Evolutionary conservation across 2,888 invertebrate species (phyloP), one percentile per base, ranked within the genome.

Genomic region (Cenopis cana): DNA sequence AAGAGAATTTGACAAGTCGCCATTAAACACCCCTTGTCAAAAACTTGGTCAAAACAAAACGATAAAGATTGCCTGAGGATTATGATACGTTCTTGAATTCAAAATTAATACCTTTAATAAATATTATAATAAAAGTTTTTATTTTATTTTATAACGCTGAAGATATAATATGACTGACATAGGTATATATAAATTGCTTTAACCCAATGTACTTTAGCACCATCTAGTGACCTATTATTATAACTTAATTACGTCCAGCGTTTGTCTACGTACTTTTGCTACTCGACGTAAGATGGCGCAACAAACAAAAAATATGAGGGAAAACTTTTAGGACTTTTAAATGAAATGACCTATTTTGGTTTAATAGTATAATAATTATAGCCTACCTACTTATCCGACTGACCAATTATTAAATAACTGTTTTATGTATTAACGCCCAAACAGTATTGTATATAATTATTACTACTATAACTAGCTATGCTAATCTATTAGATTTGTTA

Each of bases 231-330:
- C n/a, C 1, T 24, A n/a, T 11, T 20, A 14, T 36, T 0, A 4
- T 20, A 36, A n/a, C 18, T 3, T 4, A 18, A 5, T 24, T 33
- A 9, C 5, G 49, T 11, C 18, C 18, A 1, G 12, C 18, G 14
- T 20, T 46, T 36, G 41, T 11, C 8, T 41, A 20, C 9, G 8
- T 11, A 61, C 62, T 77, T 70, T 17, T 52, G 36, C 81, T 79
- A 80, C 66, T 80, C 54, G 38, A 61, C 75, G 61, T 73, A 74
- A 85, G 86, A 77, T 81, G 79, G 68, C 76, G 41, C 55, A 20
- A 55, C 41, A 20, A 41, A 65, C 73, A 36, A 52, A 17, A 12
- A 12, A 20, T 54, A 20, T 33, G 8, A 54, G 12, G 46, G 41
- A 41, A n/a, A n/a, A 29, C 2, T 29, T 5, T 4, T 24, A 4